These are phyloP conservation scores for Vombatus ursinus DNA, from an alignment of 2,113 vertebrate genomes.

Conservation along the genomic window DNA sequence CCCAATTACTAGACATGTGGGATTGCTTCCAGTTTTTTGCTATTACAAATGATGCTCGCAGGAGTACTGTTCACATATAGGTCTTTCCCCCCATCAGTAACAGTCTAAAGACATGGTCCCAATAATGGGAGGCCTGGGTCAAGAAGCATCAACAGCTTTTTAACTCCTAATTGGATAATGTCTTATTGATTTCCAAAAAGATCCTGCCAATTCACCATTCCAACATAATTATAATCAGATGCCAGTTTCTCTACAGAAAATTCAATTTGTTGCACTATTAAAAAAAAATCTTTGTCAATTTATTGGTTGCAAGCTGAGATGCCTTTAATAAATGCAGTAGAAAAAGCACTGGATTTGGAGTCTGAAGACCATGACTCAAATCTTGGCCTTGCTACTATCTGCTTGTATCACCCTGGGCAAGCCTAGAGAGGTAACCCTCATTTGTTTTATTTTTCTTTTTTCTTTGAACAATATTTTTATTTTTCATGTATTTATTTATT, in stretches of 20 bases:
- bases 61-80: background rate
- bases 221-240: background rate
- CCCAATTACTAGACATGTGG: background rate
- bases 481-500: too few relatives aligned
- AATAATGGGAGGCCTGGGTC: background rate
- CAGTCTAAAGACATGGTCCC: background rate
- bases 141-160: background rate
- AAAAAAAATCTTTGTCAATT: background rate
- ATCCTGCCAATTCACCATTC: background rate
- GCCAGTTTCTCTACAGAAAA: background rate
- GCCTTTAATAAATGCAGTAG: background rate
- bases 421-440: background rate
- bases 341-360: background rate
- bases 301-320: background rate
- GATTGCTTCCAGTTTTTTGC: background rate
- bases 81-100: background rate
- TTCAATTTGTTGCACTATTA: background rate
- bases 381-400: background rate
- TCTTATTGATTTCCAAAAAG: background rate
- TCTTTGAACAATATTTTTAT: too few relatives aligned
- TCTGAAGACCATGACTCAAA: background rate
- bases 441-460: background rate
- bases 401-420: background rate
- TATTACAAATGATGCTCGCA: background rate
- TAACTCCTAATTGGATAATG: background rate